These are phyloP conservation scores for Diachasmimorpha longicaudata DNA, from an alignment of 1,140 invertebrate species.

Conservation along the genomic window DNA sequence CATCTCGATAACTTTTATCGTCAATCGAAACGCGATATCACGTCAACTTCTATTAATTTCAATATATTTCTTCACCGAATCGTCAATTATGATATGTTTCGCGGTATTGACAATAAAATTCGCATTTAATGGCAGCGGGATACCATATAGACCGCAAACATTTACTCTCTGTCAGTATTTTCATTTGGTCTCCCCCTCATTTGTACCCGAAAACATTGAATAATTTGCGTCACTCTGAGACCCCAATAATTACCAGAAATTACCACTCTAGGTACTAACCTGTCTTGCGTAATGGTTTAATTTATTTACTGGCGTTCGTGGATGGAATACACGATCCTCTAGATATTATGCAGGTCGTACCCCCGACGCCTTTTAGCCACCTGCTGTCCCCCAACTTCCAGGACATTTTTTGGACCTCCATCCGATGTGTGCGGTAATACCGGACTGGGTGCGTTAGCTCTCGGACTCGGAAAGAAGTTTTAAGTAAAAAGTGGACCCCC, in stretches of 20 bases:
- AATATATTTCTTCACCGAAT: not conserved
- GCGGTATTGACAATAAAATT: not conserved
- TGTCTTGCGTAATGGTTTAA: not conserved
- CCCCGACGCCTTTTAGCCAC: not conserved
- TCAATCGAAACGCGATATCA: too few relatives aligned
- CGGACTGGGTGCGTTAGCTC: too few relatives aligned
- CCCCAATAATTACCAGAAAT: not conserved
- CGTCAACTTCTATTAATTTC: too few relatives aligned
- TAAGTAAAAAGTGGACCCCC: too few relatives aligned
- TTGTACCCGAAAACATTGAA: not conserved
- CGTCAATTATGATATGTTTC: not conserved
- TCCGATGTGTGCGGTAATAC: not conserved
- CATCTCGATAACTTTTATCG: too few relatives aligned
- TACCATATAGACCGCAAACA: not conserved
- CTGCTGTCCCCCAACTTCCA: not conserved
- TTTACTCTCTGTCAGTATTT: not conserved
- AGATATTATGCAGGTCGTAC: not conserved
- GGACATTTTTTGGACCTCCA: not conserved
- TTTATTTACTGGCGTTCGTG: not conserved
- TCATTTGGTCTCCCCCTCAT: not conserved
- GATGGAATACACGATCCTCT: not conserved
- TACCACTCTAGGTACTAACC: not conserved
- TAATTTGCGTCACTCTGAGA: not conserved
- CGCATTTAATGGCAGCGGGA: not conserved
- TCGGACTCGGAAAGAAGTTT: too few relatives aligned